These are phyloP conservation scores for Hiodon tergisus DNA, from an alignment of 2,113 vertebrate genomes.

Conservation along the genomic window DNA sequence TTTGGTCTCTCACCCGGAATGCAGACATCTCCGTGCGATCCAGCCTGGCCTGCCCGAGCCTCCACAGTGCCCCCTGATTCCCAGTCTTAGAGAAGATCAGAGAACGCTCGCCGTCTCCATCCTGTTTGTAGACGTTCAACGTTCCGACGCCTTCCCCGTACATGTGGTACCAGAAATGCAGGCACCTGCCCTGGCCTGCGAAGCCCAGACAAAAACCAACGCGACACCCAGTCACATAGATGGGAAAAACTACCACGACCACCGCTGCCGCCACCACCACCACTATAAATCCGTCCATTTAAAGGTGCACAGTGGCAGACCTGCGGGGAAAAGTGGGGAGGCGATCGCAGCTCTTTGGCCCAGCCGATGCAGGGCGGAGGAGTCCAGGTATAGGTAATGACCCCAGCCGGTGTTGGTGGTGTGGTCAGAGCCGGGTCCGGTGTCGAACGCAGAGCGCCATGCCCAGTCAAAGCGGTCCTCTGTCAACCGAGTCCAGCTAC, in stretches of 20 bases:
- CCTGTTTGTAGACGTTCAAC: constrained; percentile 56
- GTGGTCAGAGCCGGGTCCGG: constrained; percentile 58
- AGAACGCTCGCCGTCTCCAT: constrained; percentile 26
- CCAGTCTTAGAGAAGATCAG: constrained; percentile 54
- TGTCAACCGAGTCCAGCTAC: constrained; percentile 53
- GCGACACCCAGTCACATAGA: constrained; percentile 29
- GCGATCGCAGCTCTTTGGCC: constrained; percentile 52
- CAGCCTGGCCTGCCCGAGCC: constrained; percentile 52
- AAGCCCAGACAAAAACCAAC: constrained; percentile 31
- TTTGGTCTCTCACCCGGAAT: not conserved
- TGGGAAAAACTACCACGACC: not conserved
- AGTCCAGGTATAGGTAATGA: constrained; percentile 53
- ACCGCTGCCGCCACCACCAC: no score
- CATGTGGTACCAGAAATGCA: constrained; percentile 67
- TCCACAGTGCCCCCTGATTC: constrained; percentile 55
- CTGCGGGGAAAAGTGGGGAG: constrained; percentile 49
- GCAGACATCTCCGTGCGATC: constrained; percentile 29
- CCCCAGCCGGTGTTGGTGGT: constrained; percentile 55
- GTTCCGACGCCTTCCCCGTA: constrained; percentile 47
- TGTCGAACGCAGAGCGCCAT: constrained; percentile 44
- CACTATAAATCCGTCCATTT: no score
- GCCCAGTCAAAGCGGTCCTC: constrained; percentile 52
- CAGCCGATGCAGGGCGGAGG: constrained; percentile 28
- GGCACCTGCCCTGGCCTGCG: constrained; percentile 47
- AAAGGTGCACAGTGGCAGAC: constrained; percentile 44